These are phyloP conservation scores for Hypothenemus hampei DNA, from an alignment of 1,140 invertebrate genomes.

Conservation along the genomic window DNA sequence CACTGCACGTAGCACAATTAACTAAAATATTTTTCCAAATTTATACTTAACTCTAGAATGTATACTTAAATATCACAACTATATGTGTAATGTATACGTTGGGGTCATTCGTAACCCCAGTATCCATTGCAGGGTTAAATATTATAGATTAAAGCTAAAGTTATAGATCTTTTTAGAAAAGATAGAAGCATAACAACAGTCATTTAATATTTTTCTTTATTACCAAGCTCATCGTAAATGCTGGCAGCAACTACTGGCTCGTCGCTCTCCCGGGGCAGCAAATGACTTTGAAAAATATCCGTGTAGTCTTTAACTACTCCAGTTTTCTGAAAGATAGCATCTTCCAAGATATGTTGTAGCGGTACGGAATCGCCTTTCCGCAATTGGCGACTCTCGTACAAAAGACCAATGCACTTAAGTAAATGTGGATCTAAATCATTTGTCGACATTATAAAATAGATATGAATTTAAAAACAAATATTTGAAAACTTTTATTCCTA, in stretches of 20 bases:
- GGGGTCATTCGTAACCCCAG: too few relatives aligned
- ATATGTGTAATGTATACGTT: too few relatives aligned
- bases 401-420: constrained; percentile 39
- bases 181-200: too few relatives aligned
- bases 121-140: too few relatives aligned
- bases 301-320: constrained; percentile 39
- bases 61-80: too few relatives aligned
- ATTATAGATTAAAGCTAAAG: too few relatives aligned
- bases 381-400: constrained; percentile 39
- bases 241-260: constrained; percentile 25
- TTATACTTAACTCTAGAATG: too few relatives aligned
- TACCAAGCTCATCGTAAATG: constrained; percentile 40
- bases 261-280: constrained; percentile 36
- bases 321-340: constrained; percentile 42
- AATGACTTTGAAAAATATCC: constrained; percentile 32
- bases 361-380: constrained; percentile 36
- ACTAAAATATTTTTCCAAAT: too few relatives aligned
- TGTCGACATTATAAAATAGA: neutral
- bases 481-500: too few relatives aligned
- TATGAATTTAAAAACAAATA: neutral
- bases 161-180: too few relatives aligned
- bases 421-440: constrained; percentile 39
- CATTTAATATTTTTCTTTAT: too few relatives aligned
- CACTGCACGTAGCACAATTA: too few relatives aligned
- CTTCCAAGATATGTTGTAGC: constrained; percentile 41